Percentiles rank a stretch among this genome's conserved stretches.
Evolutionary conservation across 30 jellyfish, hydroid and myxozoan species (phyloP).

Genomic region (Calvadosia cruxmelitensis): DNA sequence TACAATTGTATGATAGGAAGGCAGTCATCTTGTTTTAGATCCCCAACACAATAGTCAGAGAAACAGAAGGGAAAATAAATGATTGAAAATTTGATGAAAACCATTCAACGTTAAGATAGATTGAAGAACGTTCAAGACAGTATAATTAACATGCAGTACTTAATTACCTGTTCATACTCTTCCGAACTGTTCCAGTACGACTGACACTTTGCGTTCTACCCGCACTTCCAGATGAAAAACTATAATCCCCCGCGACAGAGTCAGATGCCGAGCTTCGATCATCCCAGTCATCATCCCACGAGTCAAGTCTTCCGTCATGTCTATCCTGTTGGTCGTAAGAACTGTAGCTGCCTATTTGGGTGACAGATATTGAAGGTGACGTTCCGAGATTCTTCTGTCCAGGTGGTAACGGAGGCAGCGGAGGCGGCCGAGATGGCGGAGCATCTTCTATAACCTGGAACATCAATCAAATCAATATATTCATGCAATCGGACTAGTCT

Average conservation of each 20-base stretch:
- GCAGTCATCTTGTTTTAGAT: no score
- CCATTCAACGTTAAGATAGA: no score
- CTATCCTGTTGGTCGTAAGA: conserved; percentile 11
- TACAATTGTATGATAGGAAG: no score
- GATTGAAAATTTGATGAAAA: no score
- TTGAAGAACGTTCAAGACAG: no score
- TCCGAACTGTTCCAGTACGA: conserved; percentile 86
- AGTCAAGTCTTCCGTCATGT: conserved; percentile 48
- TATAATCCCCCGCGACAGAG: conserved; percentile 55
- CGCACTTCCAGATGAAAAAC: conserved; percentile 36
- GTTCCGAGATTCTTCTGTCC: conserved; percentile 28
- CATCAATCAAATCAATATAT: not conserved
- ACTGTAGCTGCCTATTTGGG: not conserved
- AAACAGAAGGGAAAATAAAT: no score
- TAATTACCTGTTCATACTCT: conserved; percentile 86
- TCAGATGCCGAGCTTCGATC: conserved; percentile 81
- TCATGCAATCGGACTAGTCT: no score
- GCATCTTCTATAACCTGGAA: conserved; percentile 44
- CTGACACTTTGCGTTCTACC: conserved; percentile 55
- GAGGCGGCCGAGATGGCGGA: conserved; percentile 74
- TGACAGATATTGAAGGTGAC: conserved; percentile 18
- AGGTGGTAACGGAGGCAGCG: conserved; percentile 33
- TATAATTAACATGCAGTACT: no score
- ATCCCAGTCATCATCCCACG: conserved; percentile 86
- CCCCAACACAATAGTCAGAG: no score